Evolutionary conservation across 2,797 vertebrate genomes (phyloP).

Genomic region (Hypotaenidia okinawae): DNA sequence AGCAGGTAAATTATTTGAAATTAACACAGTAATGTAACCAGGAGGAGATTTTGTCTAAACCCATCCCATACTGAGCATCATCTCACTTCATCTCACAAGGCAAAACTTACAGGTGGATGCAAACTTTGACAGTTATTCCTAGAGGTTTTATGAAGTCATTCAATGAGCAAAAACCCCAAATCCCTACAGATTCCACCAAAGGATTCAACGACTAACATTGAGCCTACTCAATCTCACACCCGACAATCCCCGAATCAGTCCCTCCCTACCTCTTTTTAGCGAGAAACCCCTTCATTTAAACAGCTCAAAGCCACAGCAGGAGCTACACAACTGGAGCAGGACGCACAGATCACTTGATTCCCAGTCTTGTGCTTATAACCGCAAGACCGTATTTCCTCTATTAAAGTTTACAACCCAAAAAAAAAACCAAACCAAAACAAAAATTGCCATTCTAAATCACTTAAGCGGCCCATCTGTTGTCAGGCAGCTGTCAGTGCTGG

Average conservation of each 20-base stretch:
- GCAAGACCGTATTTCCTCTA: conserved; percentile 39
- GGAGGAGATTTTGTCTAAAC: not conserved
- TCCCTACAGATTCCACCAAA: not conserved
- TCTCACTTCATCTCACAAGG: not conserved
- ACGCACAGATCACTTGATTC: conserved; percentile 53
- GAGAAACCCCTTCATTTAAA: not conserved
- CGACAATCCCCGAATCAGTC: not conserved
- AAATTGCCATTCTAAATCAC: not conserved
- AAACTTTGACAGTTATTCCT: conserved; percentile 23
- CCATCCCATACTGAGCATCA: not conserved
- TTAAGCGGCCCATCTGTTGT: not conserved
- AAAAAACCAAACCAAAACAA: not conserved
- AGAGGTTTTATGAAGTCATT: not conserved
- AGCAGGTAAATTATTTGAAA: not conserved
- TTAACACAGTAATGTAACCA: not conserved
- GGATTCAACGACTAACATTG: not conserved
- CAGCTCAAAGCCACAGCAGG: not conserved
- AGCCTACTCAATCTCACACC: not conserved
- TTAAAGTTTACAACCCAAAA: conserved; percentile 26
- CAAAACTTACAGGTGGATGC: not conserved
- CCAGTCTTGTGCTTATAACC: conserved; percentile 62
- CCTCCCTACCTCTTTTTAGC: not conserved
- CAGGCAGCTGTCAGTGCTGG: conserved; percentile 6
- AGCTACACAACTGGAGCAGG: not conserved
- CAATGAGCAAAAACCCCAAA: not conserved